Base-by-base conservation (phyloP, 2,888 invertebrate species). In the Bhutanitis thaidina region DNA sequence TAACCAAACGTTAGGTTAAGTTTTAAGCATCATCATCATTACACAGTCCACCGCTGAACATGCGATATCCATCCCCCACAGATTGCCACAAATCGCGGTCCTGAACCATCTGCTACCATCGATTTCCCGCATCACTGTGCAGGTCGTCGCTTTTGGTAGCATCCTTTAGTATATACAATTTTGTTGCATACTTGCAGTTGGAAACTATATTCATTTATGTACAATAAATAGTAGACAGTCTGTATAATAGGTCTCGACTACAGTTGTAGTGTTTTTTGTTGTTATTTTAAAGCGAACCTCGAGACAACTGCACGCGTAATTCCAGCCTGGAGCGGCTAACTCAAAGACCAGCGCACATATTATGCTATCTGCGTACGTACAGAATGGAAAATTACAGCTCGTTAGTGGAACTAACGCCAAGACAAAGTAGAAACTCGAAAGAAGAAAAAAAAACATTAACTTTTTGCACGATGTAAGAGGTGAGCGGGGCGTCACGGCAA, bases 381-480 rank as follows among this genome's bases (percentile, higher is more conserved):
- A 16, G n/a, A 12, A 34, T 16, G 12, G 10, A 69, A 94, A 20
- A 91, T 93, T 58, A 93, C 92, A 2, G 91, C 94, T 41, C 88
- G 89, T 38, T 77, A 87, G 1, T 79, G 94, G 5, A 94, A 94
- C 64, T 90, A 91, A 59, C 90, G 91, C 36, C 92, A 93, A 59
- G 90, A 93, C 8, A 92, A 93, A 14, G 93, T 94, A 67, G 86
- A 93, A 38, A 83, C 87, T 29, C 14, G 13, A 14, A 13, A 44
- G 25, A 27, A 44, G 13, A 14, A 13, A 44, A 27, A 27, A 44
- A 44, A 32, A 40, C 40, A 27, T 27, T 8, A n/a, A 12, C 7
- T 34, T 16, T 16, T 12, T 43, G 41, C 29, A n/a, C 5, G 20
- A 29, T 27, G 13, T 12, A n/a, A 27, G 12, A 39, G n/a, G n/a